Conservation (phyloP, 2,888 invertebrate species). For the Hirtodrosophila histrioides region DNA sequence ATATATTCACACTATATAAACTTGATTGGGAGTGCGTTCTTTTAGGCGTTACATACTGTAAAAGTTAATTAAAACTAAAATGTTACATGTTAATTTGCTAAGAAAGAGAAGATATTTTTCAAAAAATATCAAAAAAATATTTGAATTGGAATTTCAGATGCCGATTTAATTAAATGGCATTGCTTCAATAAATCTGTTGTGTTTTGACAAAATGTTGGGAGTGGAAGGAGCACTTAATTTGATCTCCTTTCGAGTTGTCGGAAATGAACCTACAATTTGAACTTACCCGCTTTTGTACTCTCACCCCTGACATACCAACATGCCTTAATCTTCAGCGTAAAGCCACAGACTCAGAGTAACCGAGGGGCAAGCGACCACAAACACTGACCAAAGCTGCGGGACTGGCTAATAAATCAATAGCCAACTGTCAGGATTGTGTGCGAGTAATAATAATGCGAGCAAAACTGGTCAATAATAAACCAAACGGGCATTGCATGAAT, state of each 20-base stretch:
- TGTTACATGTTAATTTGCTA: too few species aligned
- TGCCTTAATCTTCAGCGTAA: slow-evolving; percentile 23
- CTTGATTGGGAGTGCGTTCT: too few species aligned
- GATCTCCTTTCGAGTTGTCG: slow-evolving; percentile 10
- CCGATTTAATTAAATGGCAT: too few species aligned
- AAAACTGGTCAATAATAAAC: slow-evolving; percentile 78
- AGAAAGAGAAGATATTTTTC: too few species aligned
- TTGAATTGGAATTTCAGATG: too few species aligned
- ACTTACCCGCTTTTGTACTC: slow-evolving; percentile 22
- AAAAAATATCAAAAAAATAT: too few species aligned
- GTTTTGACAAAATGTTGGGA: background rate
- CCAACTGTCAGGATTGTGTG: slow-evolving; percentile 82
- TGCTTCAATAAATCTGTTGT: too few species aligned
- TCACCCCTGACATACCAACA: slow-evolving; percentile 28
- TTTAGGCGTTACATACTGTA: too few species aligned
- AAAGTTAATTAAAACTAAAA: too few species aligned
- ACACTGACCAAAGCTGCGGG: slow-evolving; percentile 28
- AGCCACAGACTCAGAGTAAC: background rate
- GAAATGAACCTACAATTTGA: slow-evolving; percentile 24
- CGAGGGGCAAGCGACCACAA: slow-evolving; percentile 50
- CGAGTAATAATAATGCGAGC: slow-evolving; percentile 74
- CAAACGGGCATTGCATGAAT: slow-evolving; percentile 31
- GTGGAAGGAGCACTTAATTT: slow-evolving; percentile 1
- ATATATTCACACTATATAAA: too few species aligned
- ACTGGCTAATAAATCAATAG: slow-evolving; percentile 81